Percentiles rank a stretch among this genome's conserved stretches.
Conservation (phyloP, 2,797 vertebrate genomes). For the Gymnoscopelus microlampas region DNA sequence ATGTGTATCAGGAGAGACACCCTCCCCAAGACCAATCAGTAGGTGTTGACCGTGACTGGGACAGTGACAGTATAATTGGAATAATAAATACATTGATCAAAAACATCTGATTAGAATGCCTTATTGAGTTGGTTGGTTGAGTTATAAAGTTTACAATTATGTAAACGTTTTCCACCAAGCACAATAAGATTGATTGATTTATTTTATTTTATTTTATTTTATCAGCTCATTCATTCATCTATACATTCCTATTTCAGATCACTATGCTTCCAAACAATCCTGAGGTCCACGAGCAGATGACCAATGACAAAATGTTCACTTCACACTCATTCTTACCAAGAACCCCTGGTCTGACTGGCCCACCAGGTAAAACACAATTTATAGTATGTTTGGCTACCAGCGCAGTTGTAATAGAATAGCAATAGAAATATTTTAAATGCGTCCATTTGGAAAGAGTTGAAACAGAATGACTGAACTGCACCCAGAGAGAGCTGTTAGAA, state of each 20-base stretch:
- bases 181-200: neutral
- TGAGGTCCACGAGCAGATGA: slow-evolving; percentile 89
- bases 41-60: no score
- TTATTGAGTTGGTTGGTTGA: no score
- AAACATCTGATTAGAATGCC: no score
- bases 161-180: no score
- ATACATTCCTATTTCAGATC: slow-evolving; percentile 78
- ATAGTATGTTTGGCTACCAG: neutral
- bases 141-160: no score
- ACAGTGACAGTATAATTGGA: no score
- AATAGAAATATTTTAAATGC: no score
- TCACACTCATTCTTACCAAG: slow-evolving; percentile 88
- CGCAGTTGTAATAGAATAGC: neutral
- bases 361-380: slow-evolving; percentile 83
- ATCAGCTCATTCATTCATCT: slow-evolving; percentile 1
- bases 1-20: no score
- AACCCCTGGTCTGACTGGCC: slow-evolving; percentile 90
- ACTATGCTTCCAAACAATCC: slow-evolving; percentile 89
- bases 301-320: slow-evolving; percentile 86
- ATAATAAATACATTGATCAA: no score
- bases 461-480: neutral
- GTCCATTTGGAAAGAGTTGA: no score
- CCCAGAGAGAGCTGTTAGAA: neutral
- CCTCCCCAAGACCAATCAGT: no score
- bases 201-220: slow-evolving; percentile 7